Evolutionary conservation across 2,888 invertebrate genomes (phyloP).

Genomic region (Dynastes tityus): DNA sequence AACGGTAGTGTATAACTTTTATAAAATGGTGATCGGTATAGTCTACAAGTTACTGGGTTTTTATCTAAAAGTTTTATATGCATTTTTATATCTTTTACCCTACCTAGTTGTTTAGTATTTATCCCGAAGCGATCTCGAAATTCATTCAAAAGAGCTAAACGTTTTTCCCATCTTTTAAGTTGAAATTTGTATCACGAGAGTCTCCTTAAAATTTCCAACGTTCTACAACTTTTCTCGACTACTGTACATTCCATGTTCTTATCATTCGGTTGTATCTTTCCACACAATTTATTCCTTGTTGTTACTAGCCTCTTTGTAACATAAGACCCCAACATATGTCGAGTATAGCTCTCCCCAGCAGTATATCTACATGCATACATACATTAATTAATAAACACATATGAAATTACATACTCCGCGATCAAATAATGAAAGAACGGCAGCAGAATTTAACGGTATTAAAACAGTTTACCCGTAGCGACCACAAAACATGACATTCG

Average conservation of each 20-base stretch:
- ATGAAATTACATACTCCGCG: conserved; percentile 40
- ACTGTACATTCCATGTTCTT: conserved; percentile 11
- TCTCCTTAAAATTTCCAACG: too few species aligned
- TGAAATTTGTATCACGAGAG: too few species aligned
- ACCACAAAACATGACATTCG: conserved; percentile 17
- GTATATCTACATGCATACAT: conserved; percentile 13
- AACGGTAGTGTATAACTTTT: too few species aligned
- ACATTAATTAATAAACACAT: conserved; percentile 42
- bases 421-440: conserved; percentile 26
- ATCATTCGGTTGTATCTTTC: conserved; percentile 31
- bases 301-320: conserved; percentile 32
- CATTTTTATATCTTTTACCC: too few species aligned
- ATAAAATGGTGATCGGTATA: too few species aligned
- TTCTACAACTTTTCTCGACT: neutral
- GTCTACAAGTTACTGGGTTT: too few species aligned
- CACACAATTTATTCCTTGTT: conserved; percentile 30
- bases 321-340: conserved; percentile 42
- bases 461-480: neutral
- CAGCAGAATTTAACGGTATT: neutral
- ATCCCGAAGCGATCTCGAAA: too few species aligned
- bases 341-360: conserved; percentile 18
- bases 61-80: too few species aligned
- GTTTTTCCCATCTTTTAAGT: too few species aligned
- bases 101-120: too few species aligned
- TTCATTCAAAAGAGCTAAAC: too few species aligned